A percentile compares a stretch with the other conserved stretches of the same genome.
phyloP scores from a whole-genome alignment of 1,140 invertebrate genomes.

The Zeugodacus cucurbitae region DNA sequence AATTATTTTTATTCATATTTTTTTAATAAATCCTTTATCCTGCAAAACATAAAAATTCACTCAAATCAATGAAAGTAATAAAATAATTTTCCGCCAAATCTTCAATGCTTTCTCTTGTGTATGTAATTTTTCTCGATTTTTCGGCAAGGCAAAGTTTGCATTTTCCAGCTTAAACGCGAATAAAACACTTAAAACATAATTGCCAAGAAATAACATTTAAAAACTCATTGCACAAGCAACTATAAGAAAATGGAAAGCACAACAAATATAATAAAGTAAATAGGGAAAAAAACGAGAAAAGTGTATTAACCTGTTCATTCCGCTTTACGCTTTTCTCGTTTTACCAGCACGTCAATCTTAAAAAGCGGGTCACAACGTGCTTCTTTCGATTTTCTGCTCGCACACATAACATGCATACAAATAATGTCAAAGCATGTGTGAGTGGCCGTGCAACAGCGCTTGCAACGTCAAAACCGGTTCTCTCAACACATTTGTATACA shows the following conservation, averaged over 20 bases:
- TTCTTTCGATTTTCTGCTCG: background rate
- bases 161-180: no score
- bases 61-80: no score
- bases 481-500: background rate
- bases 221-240: background rate
- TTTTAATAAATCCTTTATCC: no score
- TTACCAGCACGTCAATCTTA: background rate
- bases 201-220: no score
- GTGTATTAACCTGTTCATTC: background rate
- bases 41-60: no score
- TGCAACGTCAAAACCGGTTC: slow-evolving; percentile 1
- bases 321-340: background rate
- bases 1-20: no score
- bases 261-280: background rate
- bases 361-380: slow-evolving; percentile 17
- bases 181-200: no score
- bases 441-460: background rate
- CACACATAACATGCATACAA: background rate
- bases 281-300: background rate
- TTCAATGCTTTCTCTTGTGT: background rate
- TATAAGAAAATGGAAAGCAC: background rate
- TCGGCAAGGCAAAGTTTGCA: background rate
- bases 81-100: background rate
- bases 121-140: background rate
- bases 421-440: no score